Evolutionary conservation across 1,140 invertebrate species (phyloP).

Genomic region (Adoxophyes honmai): DNA sequence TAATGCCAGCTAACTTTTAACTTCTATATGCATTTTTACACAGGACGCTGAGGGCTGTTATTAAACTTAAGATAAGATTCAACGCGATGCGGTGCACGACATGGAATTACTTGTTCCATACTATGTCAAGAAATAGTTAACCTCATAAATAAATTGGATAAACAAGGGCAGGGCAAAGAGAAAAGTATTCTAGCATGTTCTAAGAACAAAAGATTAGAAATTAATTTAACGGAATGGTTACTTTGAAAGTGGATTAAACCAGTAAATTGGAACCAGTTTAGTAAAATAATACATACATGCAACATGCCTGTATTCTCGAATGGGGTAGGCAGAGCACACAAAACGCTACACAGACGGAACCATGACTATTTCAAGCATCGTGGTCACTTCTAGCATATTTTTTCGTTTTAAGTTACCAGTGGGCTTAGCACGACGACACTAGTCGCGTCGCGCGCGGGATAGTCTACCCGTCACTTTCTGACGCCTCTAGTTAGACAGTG

Average conservation of each 20-base stretch:
- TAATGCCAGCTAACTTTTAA: conserved; percentile 31
- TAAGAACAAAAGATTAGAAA: neutral
- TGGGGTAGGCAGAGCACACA: too few species aligned
- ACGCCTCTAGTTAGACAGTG: too few species aligned
- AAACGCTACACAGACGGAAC: too few species aligned
- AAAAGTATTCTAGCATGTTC: neutral
- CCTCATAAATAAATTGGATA: conserved; percentile 22
- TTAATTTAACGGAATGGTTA: neutral
- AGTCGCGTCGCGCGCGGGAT: too few species aligned
- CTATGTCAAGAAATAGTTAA: conserved; percentile 28
- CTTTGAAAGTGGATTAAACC: conserved; percentile 16
- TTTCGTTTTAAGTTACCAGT: neutral
- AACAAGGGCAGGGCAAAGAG: neutral
- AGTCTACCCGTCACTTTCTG: too few species aligned
- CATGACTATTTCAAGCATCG: too few species aligned
- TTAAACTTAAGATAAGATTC: conserved; percentile 50
- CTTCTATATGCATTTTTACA: conserved; percentile 42
- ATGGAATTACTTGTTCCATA: conserved; percentile 30
- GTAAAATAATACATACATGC: neutral
- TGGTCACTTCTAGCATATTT: too few species aligned
- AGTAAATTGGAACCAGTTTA: neutral
- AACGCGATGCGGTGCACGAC: conserved; percentile 41
- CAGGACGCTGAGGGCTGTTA: conserved; percentile 29
- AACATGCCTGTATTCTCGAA: too few species aligned
- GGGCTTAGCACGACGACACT: neutral